A percentile compares a stretch with the other conserved stretches of the same genome.
Evolutionary conservation across 2,797 vertebrate genomes (phyloP).

Genomic region (Anguilla marmorata): DNA sequence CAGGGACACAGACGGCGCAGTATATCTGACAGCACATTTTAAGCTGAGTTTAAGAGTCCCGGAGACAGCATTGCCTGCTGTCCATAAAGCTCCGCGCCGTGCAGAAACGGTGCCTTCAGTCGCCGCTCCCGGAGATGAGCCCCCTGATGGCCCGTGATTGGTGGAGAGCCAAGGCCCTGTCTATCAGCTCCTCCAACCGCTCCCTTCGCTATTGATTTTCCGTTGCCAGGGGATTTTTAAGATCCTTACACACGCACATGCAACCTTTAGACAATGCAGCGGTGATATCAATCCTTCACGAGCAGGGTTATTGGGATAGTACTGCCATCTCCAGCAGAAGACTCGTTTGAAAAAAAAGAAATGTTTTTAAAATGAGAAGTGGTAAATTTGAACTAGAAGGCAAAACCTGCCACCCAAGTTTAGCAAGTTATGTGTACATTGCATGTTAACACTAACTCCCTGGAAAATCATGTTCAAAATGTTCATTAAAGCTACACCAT

Average conservation of each 20-base stretch:
- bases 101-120: background rate
- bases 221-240: slow-evolving; percentile 55
- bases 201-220: slow-evolving; percentile 59
- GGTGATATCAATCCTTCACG: slow-evolving; percentile 57
- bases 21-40: slow-evolving; percentile 4
- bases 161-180: slow-evolving; percentile 62
- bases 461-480: background rate
- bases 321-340: background rate
- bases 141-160: slow-evolving; percentile 51
- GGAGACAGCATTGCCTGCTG: background rate
- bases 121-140: background rate
- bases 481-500: background rate
- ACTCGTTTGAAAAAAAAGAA: background rate
- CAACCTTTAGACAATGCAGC: slow-evolving; percentile 47
- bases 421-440: background rate
- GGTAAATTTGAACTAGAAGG: background rate
- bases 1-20: background rate
- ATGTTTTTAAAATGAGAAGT: slow-evolving; percentile 1
- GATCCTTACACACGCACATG: slow-evolving; percentile 67
- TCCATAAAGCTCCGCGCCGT: background rate
- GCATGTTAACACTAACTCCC: background rate
- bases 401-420: background rate
- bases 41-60: slow-evolving; percentile 16
- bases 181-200: slow-evolving; percentile 36
- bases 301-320: slow-evolving; percentile 15